Evolutionary conservation across 1,140 invertebrate species (phyloP).

Genomic region (Dryas iulia): DNA sequence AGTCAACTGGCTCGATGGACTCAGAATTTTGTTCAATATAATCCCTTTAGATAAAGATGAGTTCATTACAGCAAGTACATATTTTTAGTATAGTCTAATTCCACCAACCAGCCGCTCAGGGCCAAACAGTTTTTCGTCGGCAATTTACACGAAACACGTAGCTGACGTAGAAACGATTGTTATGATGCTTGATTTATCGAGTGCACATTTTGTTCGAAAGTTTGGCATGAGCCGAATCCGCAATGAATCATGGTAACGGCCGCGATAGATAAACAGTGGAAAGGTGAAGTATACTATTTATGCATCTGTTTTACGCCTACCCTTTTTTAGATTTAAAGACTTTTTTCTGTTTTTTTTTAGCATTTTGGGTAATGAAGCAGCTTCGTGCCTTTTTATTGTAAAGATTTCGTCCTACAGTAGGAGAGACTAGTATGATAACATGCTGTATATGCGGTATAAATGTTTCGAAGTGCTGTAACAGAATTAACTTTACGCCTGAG

Average conservation of each 20-base stretch:
- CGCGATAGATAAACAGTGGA: constrained; percentile 35
- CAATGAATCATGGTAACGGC: constrained; percentile 57
- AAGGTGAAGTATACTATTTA: constrained; percentile 42
- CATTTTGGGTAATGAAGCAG: neutral
- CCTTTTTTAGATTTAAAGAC: neutral
- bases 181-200: constrained; percentile 59
- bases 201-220: constrained; percentile 56
- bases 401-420: too few relatives aligned
- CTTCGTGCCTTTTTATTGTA: too few relatives aligned
- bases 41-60: neutral
- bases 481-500: too few relatives aligned
- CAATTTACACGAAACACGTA: constrained; percentile 39
- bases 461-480: too few relatives aligned
- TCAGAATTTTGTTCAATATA: neutral
- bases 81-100: constrained; percentile 18
- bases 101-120: constrained; percentile 20
- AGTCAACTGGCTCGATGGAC: too few relatives aligned
- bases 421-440: too few relatives aligned
- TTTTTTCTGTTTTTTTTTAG: neutral
- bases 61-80: constrained; percentile 1
- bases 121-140: constrained; percentile 35
- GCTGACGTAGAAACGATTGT: constrained; percentile 42
- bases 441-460: too few relatives aligned
- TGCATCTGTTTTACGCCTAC: constrained; percentile 27
- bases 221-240: constrained; percentile 40